Evolutionary conservation across 2,113 vertebrate species (phyloP), one percentile per base, ranked within the genome.

Genomic region (Erinaceus europaeus): DNA sequence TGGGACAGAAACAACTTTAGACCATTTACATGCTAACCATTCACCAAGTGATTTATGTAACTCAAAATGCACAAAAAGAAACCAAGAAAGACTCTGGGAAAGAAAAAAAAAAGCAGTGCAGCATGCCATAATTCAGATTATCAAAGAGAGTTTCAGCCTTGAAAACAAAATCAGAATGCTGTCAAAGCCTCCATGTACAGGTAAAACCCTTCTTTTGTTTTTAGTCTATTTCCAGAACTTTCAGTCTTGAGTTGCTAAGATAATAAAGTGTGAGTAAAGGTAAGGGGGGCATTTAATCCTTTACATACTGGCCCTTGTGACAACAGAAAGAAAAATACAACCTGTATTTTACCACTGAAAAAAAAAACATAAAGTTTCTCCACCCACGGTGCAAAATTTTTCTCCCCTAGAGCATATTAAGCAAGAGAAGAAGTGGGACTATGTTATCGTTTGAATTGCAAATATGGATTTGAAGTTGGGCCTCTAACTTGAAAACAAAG

Each of bases 361-460:
- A 72, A 40, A 67, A 27, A 25, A 72, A 25, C 8, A 40, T 15
- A 44, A 6, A 2, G 6, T 73, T 86, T 74, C 32, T 74, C 40
- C 20, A 78, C 9, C 38, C 46, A 61, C n/a, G 69, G 36, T 67
- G 4, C 40, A 88, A 87, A 88, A 15, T 10, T 32, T 64, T 69
- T 92, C 65, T 71, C 85, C 48, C 52, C 50, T 59, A n/a, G n/a
- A n/a, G n/a, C n/a, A n/a, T n/a, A n/a, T n/a, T n/a, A n/a, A n/a
- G n/a, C n/a, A n/a, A n/a, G n/a, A n/a, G n/a, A n/a, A n/a, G n/a
- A n/a, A n/a, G n/a, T n/a, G 12, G 1, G 25, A 42, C 53, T 64
- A 74, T 59, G 68, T 64, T 65, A 61, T 91, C 23, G 55, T 83
- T 73, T 88, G 32, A 83, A 72, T 82, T 88, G 34, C 88, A 94